These are phyloP conservation scores for Melospiza georgiana DNA, from an alignment of 2,113 vertebrate genomes.

Conservation along the genomic window DNA sequence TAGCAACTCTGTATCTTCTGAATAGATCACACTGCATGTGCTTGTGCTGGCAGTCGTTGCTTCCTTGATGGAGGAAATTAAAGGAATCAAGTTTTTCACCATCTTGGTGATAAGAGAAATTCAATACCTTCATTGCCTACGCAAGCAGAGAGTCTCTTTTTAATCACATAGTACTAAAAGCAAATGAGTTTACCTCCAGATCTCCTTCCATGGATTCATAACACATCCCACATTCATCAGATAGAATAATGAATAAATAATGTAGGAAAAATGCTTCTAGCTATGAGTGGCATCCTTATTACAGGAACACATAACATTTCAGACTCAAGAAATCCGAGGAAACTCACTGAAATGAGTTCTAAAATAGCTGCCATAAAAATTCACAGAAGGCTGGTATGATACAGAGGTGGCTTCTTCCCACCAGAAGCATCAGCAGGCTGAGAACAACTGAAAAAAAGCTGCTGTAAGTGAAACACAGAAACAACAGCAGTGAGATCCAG, in stretches of 20 bases:
- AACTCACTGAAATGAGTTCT: not conserved
- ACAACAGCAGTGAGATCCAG: not conserved
- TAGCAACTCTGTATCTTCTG: slow-evolving; percentile 29
- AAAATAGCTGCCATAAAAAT: slow-evolving; percentile 14
- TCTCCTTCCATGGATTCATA: slow-evolving; percentile 24
- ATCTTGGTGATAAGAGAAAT: slow-evolving; percentile 10
- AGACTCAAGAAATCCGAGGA: not conserved
- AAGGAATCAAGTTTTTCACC: slow-evolving; percentile 41
- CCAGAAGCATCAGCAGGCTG: not conserved
- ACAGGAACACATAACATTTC: not conserved
- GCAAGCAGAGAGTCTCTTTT: slow-evolving; percentile 41
- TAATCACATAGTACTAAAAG: slow-evolving; percentile 29
- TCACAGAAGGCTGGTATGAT: not conserved
- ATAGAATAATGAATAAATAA: slow-evolving; percentile 55
- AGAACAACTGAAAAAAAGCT: not conserved
- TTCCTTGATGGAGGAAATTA: slow-evolving; percentile 40
- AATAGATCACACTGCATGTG: not conserved
- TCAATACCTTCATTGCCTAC: slow-evolving; percentile 8
- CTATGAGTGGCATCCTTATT: not conserved
- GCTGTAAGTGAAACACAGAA: not conserved
- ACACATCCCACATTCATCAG: slow-evolving; percentile 39
- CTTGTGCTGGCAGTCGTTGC: slow-evolving; percentile 13
- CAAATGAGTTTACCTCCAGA: slow-evolving; percentile 51
- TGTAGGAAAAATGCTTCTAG: slow-evolving; percentile 30
- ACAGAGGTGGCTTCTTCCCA: not conserved